Percentiles rank a stretch among this genome's conserved stretches.
Conservation (phyloP, 2,888 invertebrate species). For the Polydrusus cervinus region DNA sequence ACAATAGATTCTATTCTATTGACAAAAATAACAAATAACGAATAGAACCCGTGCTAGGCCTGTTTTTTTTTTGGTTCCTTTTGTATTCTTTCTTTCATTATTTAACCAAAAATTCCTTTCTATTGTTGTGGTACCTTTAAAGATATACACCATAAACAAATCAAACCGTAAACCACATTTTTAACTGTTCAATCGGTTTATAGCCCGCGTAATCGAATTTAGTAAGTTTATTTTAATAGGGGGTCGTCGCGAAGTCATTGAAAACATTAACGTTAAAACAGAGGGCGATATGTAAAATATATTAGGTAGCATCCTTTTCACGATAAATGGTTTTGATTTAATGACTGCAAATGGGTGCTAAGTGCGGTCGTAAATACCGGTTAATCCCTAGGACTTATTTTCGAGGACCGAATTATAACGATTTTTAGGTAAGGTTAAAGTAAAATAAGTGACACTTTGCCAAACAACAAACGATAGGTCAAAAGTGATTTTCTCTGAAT, state of each 20-base stretch:
- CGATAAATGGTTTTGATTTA: no score
- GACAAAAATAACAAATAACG: slow-evolving; percentile 35
- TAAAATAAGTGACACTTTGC: no score
- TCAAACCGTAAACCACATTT: slow-evolving; percentile 52
- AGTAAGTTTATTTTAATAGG: slow-evolving; percentile 30
- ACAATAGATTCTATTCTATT: slow-evolving; percentile 36
- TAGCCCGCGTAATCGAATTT: slow-evolving; percentile 28
- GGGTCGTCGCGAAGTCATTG: background rate
- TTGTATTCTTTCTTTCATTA: slow-evolving; percentile 38
- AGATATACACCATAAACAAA: slow-evolving; percentile 49
- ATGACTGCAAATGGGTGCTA: no score
- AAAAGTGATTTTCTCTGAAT: no score
- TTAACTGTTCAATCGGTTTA: slow-evolving; percentile 47
- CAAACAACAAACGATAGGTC: no score
- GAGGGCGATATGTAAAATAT: background rate
- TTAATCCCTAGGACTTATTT: no score
- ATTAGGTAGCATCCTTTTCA: no score
- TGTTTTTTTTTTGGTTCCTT: slow-evolving; percentile 37
- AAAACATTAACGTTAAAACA: background rate
- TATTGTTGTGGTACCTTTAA: slow-evolving; percentile 49
- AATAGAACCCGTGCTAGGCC: slow-evolving; percentile 43
- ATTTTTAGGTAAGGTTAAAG: no score
- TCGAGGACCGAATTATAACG: no score
- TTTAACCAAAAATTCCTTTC: slow-evolving; percentile 50
- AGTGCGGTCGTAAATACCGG: no score